Percentiles rank a stretch among this genome's conserved stretches.
Conservation (phyloP, 2,888 invertebrate species). For the Dynastes hyllus region DNA sequence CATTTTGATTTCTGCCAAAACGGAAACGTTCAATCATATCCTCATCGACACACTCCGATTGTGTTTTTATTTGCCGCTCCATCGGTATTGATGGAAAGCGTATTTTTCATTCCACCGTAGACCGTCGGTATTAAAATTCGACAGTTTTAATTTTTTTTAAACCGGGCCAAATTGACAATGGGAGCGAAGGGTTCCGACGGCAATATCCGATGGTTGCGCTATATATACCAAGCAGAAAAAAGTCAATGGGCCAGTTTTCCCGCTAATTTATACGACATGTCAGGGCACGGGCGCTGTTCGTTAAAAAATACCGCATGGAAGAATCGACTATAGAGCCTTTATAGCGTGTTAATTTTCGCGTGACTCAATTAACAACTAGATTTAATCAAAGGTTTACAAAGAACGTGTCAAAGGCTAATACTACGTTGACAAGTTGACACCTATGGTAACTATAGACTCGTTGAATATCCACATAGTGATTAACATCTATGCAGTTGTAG, state of each 20-base stretch:
- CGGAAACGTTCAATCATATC: no score
- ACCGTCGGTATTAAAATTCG: neutral
- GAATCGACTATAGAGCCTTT: neutral
- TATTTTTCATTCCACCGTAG: neutral
- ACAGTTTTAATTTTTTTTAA: conserved; percentile 12
- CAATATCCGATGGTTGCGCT: neutral
- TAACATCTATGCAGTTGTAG: neutral
- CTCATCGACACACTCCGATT: no score
- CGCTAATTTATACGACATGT: neutral
- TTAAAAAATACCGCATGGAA: conserved; percentile 4
- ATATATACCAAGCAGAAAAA: conserved; percentile 12
- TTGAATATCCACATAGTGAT: neutral
- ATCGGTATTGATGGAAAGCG: neutral
- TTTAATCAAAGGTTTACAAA: conserved; percentile 15
- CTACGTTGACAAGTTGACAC: neutral
- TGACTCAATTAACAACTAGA: conserved; percentile 22
- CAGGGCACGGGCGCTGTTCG: neutral
- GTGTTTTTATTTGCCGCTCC: no score
- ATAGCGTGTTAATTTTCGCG: conserved; percentile 20
- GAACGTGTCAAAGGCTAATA: neutral
- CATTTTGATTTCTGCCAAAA: no score
- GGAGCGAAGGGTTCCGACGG: neutral
- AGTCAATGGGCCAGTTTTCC: neutral
- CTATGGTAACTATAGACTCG: neutral
- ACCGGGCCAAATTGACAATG: neutral